These are phyloP conservation scores for Corynorhinus townsendii DNA, from an alignment of 2,113 vertebrate genomes.

Conservation along the genomic window DNA sequence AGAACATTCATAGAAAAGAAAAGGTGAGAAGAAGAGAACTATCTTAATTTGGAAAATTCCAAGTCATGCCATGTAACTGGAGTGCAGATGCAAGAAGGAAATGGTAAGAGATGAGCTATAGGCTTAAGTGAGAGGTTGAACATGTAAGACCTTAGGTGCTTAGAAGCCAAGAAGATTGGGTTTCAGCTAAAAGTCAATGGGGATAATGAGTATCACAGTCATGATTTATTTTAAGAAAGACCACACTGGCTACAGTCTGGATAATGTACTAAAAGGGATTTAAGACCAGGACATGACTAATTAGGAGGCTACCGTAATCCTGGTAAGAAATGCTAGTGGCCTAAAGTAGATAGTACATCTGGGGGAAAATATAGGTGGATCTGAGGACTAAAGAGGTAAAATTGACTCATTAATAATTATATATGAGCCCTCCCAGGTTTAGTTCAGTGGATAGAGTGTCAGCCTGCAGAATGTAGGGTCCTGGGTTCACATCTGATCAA, in stretches of 20 bases:
- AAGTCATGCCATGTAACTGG: neutral
- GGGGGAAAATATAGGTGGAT: neutral
- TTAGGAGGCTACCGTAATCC: neutral
- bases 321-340: neutral
- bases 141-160: neutral
- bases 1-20: neutral
- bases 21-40: neutral
- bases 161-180: neutral
- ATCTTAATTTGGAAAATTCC: neutral
- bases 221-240: neutral
- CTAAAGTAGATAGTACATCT: neutral
- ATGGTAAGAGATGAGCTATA: neutral
- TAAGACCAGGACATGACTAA: neutral
- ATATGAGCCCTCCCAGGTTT: too few relatives aligned
- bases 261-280: neutral
- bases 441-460: too few relatives aligned
- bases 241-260: neutral
- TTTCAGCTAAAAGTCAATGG: neutral
- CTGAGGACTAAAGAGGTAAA: neutral
- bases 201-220: neutral
- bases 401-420: neutral
- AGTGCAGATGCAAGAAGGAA: neutral
- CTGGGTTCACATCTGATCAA: too few relatives aligned
- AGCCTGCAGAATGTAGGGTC: too few relatives aligned
- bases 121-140: neutral